Base-by-base conservation (phyloP, 2,888 invertebrate genomes). In the Dendrolimus houi region DNA sequence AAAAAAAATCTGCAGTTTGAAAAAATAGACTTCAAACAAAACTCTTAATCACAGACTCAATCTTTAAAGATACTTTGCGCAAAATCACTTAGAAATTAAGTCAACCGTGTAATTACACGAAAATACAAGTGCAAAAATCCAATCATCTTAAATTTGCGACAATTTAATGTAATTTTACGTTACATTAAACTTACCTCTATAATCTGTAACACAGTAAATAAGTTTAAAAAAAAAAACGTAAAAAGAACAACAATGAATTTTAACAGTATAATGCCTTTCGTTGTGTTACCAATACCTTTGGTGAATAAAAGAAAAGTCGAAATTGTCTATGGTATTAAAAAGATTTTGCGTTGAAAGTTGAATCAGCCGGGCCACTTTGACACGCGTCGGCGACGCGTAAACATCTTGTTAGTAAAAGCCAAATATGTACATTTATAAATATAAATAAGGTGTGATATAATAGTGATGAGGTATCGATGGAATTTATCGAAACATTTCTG, bases 381-480 rank as follows among this genome's bases (percentile, higher is more conserved):
- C 85, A 75, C 72, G 63, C 63, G 64, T 64, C 65, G 62, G 62
- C 62, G 70, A 60, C 68, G 75, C 75, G 77, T 74, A 76, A 83
- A 86, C 83, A 85, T 86, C 87, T 87, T 87, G 87, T 88, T 88
- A 88, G 87, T 76, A 71, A 76, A 72, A 72, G 75, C 87, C 85
- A 86, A 85, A 86, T 85, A 86, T 79, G 84, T 74, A 75, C 76
- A 74, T 79, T 83, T 86, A 85, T 85, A 87, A 87, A 87, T 87
- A 86, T 83, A 85, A 83, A 84, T 83, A 81, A 81, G 79, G 72
- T 69, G 73, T 74, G 79, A 47, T 29, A 29, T 12, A 10, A 12
- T 47, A 47, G 47, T 8, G 47, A 47, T 47, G 47, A 3, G 29
- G 29, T 29, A 29, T 29, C 29, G 29, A 29, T 29, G 29, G 29